Base-by-base conservation (phyloP, 2,797 vertebrate species). In the Clarias laeviceps region DNA sequence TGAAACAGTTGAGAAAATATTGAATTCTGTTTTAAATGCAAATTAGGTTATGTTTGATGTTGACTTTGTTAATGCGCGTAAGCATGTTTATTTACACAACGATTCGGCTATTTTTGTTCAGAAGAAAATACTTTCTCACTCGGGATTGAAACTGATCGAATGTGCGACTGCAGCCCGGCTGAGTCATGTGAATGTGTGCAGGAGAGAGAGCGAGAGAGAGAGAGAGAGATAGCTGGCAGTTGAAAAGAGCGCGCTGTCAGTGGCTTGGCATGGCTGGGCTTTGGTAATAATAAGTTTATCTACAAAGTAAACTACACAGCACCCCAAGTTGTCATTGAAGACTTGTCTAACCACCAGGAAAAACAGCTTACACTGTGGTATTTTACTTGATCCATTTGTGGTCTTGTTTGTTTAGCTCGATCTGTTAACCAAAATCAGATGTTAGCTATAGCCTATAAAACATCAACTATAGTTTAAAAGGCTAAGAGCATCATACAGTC, bases 361-460 rank as follows among this genome's bases (percentile, higher is more conserved):
- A 70, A 54, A 79, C 50, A 84, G n/a, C 66, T 78, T 84, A 81
- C 57, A 57, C 82, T 34, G 68, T 69, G 56, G 57, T 29, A 2
- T 82, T 79, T 78, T 62, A 78, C 80, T 84, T 73, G 32, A 64
- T 69, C 54, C 65, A 70, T 81, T 61, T 57, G 65, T 79, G 74
- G 83, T 84, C 50, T 84, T 78, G 65, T 78, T 69, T 80, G 77
- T 79, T 85, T 70, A 37, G 65, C 14, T 80, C 40, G 56, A 45
- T 22, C 70, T 74, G 69, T 83, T 83, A 83, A 83, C 68, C 82
- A 83, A 20, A 56, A 64, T 83, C 82, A 83, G 69, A 83, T 83
- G 69, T 66, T 81, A 29, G 50, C 50, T 54, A 54, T 54, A 54
- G 50, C 12, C 50, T 54, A 50, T 50, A 81, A 81, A 81, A 81